These are phyloP conservation scores for Nomia melanderi DNA, from an alignment of 1,140 invertebrate species.

Conservation along the genomic window DNA sequence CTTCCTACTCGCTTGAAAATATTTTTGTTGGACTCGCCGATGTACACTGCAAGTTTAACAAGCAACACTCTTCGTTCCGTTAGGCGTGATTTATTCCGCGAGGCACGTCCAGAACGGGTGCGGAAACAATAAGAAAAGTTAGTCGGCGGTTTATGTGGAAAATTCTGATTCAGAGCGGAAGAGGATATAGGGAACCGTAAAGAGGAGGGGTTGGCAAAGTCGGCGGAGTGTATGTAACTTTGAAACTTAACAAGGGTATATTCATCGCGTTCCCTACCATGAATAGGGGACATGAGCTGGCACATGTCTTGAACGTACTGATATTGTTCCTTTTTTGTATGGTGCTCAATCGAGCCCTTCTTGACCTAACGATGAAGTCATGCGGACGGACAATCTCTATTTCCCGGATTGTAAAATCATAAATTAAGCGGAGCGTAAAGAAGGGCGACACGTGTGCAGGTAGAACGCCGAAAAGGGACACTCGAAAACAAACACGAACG, in stretches of 20 bases:
- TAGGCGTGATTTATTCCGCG: conserved; percentile 28
- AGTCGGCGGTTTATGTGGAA: conserved; percentile 45
- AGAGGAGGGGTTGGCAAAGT: conserved; percentile 43
- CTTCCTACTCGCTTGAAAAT: neutral
- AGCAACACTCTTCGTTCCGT: conserved; percentile 15
- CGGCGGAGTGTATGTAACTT: conserved; percentile 54
- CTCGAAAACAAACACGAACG: neutral
- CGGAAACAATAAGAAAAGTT: conserved; percentile 47
- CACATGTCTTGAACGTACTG: conserved; percentile 47
- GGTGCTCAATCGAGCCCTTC: conserved; percentile 43
- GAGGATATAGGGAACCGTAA: conserved; percentile 51
- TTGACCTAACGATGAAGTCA: conserved; percentile 31
- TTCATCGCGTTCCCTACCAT: conserved; percentile 50
- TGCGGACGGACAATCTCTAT: conserved; percentile 12
- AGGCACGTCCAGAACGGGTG: conserved; percentile 24
- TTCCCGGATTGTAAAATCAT: neutral
- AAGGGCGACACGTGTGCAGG: neutral
- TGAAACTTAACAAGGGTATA: conserved; percentile 64
- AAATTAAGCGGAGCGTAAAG: neutral
- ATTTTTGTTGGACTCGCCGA: too few relatives aligned
- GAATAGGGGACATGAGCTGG: conserved; percentile 47
- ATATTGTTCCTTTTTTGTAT: conserved; percentile 48
- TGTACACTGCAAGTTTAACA: neutral
- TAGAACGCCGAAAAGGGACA: neutral
- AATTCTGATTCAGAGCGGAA: conserved; percentile 60